phyloP scores from a whole-genome alignment of 2,113 vertebrate species.

The Sinocyclocheilus anophthalmus region DNA sequence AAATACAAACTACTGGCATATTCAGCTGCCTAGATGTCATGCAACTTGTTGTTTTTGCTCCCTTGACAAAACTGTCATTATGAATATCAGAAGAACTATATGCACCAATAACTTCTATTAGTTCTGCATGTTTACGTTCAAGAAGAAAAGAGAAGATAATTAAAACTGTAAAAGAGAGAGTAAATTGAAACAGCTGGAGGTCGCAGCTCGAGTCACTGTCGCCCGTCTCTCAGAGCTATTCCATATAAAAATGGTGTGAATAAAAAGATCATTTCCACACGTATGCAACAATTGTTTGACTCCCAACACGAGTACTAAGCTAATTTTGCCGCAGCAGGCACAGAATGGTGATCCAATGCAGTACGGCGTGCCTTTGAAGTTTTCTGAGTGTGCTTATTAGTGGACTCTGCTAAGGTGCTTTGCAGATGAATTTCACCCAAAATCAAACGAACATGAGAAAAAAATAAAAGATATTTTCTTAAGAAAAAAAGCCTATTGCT shows the following conservation, averaged over 20 bases:
- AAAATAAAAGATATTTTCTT: neutral
- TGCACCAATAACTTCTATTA: slow-evolving; percentile 30
- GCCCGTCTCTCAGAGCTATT: neutral
- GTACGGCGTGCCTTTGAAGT: slow-evolving; percentile 34
- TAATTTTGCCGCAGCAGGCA: slow-evolving; percentile 19
- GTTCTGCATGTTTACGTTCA: slow-evolving; percentile 23
- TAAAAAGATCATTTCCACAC: slow-evolving; percentile 31
- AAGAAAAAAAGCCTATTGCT: neutral
- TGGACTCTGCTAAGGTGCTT: neutral
- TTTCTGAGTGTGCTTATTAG: slow-evolving; percentile 25
- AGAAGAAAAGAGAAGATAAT: slow-evolving; percentile 38
- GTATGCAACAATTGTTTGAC: neutral
- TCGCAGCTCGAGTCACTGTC: slow-evolving; percentile 28
- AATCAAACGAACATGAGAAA: neutral
- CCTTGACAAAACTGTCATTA: slow-evolving; percentile 19
- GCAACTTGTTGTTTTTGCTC: slow-evolving; percentile 1
- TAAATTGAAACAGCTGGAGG: slow-evolving; percentile 47
- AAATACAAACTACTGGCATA: neutral
- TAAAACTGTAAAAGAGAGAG: slow-evolving; percentile 21
- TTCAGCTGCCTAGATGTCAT: neutral
- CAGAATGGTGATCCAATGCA: slow-evolving; percentile 20
- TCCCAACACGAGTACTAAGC: slow-evolving; percentile 26
- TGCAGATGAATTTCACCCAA: neutral
- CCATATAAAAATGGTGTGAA: neutral
- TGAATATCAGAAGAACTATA: slow-evolving; percentile 20